Evolutionary conservation across 2,113 vertebrate genomes (phyloP), one percentile per base, ranked within the genome.

Genomic region (Aegithalos caudatus): DNA sequence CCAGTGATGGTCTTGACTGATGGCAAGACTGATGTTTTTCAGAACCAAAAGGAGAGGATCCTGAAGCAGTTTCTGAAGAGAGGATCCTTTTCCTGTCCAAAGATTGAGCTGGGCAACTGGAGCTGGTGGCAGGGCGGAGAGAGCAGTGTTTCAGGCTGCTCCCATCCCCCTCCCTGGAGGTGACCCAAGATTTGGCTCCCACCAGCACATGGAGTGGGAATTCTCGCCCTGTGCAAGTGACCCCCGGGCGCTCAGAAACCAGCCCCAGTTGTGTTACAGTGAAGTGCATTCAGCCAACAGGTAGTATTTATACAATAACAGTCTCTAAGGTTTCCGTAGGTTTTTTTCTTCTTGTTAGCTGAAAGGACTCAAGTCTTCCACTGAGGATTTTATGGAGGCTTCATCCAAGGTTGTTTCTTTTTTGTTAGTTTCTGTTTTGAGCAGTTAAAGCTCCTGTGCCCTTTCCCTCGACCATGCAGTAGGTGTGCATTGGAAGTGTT

Each of bases 361-460:
- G 95, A 98, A 98, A 98, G 96, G 98, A 98, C 97, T 98, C 95
- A 95, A 98, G 98, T 98, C 98, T 98, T 99, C 98, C 98, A 98
- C 93, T 97, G 97, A 97, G 97, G 95, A 98, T 97, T 96, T 95
- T 98, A 96, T 86, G 96, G 97, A 98, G 97, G 97, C 97, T 97
- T 98, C 93, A 96, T 95, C 97, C 97, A 71, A 95, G 91, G 93
- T 95, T 94, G 83, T 94, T 94, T 86, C 89, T 95, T 86, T 81
- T 71, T 96, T 35, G 92, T 97, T 96, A 80, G 24, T 78, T 95
- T 94, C 91, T 95, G 1, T 77, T 96, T 94, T 77, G 94, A 94
- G 95, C 95, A 86, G 97, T 97, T 94, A 92, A 65, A 94, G 96
- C 96, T 97, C 96, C 97, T 57, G 94, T 95, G 97, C 96, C 96